Evolutionary conservation across 2,113 vertebrate species (phyloP), one percentile per base, ranked within the genome.

Genomic region (Cyprinodon tularosa): DNA sequence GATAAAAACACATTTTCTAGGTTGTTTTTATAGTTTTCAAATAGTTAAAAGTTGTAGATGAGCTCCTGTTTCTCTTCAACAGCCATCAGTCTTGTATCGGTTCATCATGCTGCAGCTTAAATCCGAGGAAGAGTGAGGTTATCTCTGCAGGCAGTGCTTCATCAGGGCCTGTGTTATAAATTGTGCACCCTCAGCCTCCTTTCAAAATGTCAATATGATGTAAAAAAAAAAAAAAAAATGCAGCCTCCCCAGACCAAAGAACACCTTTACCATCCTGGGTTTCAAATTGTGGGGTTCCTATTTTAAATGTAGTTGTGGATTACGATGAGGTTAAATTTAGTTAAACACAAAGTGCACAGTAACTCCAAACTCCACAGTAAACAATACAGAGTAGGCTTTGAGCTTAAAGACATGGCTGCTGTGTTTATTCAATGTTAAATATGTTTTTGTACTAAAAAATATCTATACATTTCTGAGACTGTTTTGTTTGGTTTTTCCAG

Each of bases 401-500:
- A 8, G 50, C 8, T 14, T 57, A 20, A 57, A 57, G 20, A 7
- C 20, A 57, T 6, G 10, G 50, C 50, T 57, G 50, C 20, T 57
- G 17, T 57, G 6, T 10, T 62, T 39, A 15, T 13, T 62, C 5
- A 17, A 20, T 44, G 39, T 45, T 4, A 47, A n/a, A 62, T 10
- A 44, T 57, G 9, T 40, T 9, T 64, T 39, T 42, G 1, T 0
- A 45, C 3, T 73, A 4, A 17, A 37, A 22, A 69, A 45, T 29
- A 3, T 5, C 6, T 53, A 11, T 69, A 66, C 82, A 44, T 84
- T 48, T 63, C 60, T 39, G 1, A 22, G 2, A 57, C 4, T 9
- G 2, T 57, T 0, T 0, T 85, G 22, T 67, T 45, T 76, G 69
- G 85, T 39, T 84, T 63, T 39, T 79, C 63, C 79, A 99, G 98